A percentile compares a stretch with the other conserved stretches of the same genome.
These are phyloP conservation scores for Xyrichtys novacula DNA, from an alignment of 2,797 vertebrate species.

Conservation along the genomic window DNA sequence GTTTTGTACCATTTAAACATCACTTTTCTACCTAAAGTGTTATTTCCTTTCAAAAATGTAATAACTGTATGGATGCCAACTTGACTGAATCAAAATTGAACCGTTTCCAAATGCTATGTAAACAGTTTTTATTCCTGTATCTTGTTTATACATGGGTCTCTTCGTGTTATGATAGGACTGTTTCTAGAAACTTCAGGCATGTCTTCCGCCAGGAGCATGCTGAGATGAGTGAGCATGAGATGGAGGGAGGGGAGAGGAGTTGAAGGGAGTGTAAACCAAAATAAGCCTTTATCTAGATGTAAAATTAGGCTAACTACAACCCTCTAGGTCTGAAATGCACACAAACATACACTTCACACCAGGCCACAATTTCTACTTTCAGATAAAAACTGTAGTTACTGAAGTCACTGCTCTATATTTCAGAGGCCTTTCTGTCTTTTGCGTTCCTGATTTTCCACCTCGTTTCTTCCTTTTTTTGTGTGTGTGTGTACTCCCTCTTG, in stretches of 20 bases:
- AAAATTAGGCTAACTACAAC: conserved; percentile 57
- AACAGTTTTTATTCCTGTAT: conserved; percentile 14
- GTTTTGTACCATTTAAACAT: conserved; percentile 13
- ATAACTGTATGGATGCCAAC: background rate
- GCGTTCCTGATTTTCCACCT: conserved; percentile 19
- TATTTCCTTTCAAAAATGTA: background rate
- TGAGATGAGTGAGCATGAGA: conserved; percentile 53
- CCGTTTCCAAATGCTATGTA: background rate
- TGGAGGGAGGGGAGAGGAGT: conserved; percentile 26
- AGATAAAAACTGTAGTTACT: conserved; percentile 38
- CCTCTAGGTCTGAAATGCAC: conserved; percentile 37
- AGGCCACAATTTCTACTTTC: conserved; percentile 15
- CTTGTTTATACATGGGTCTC: conserved; percentile 11
- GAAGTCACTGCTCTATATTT: conserved; percentile 27
- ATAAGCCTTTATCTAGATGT: conserved; percentile 60
- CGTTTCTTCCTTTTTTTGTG: conserved; percentile 12
- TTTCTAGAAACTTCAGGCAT: conserved; percentile 44
- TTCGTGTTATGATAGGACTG: conserved; percentile 22
- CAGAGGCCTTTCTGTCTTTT: conserved; percentile 38
- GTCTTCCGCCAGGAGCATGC: conserved; percentile 35
- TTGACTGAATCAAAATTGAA: conserved; percentile 14
- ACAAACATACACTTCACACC: conserved; percentile 13
- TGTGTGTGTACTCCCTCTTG: conserved; percentile 6
- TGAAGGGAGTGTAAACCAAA: conserved; percentile 61
- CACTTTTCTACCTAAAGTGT: background rate